Percentiles rank a stretch among this genome's conserved stretches.
Conservation (phyloP, 2,888 invertebrate genomes). For the Hyalella azteca region DNA sequence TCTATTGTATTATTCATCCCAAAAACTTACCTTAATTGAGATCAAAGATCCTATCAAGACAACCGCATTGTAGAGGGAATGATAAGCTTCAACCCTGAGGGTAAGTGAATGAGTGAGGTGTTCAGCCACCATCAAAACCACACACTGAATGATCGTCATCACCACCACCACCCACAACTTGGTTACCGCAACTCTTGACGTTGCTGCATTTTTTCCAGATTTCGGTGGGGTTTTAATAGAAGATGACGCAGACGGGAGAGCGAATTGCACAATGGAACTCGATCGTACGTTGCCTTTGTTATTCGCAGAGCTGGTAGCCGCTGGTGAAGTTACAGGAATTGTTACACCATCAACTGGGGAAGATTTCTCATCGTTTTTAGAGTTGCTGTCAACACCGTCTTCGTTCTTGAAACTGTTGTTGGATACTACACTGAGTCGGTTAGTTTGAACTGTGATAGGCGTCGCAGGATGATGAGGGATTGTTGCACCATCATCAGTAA, state of each 20-base stretch:
- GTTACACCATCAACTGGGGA: too few species aligned
- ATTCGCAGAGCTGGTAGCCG: background rate
- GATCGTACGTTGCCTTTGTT: background rate
- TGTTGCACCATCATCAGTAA: background rate
- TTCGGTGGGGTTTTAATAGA: background rate
- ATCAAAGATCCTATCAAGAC: conserved; percentile 81
- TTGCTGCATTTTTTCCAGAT: background rate
- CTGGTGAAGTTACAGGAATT: too few species aligned
- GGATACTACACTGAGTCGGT: too few species aligned
- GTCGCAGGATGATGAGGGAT: too few species aligned
- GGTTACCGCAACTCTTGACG: conserved; percentile 62
- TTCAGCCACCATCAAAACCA: conserved; percentile 82
- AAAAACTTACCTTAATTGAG: conserved; percentile 73
- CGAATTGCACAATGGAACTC: background rate
- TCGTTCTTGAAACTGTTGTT: too few species aligned
- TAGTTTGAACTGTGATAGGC: too few species aligned
- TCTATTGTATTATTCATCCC: too few species aligned
- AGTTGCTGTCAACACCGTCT: too few species aligned
- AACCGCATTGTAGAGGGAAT: conserved; percentile 91
- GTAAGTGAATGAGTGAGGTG: conserved; percentile 91
- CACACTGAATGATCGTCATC: conserved; percentile 77
- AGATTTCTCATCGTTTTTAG: too few species aligned
- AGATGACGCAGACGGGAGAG: background rate
- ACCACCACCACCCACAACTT: conserved; percentile 76
- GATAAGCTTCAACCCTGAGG: conserved; percentile 89